phyloP scores from a whole-genome alignment of 53 echinoderm and acorn worm genomes.

The Henricia sp. region DNA sequence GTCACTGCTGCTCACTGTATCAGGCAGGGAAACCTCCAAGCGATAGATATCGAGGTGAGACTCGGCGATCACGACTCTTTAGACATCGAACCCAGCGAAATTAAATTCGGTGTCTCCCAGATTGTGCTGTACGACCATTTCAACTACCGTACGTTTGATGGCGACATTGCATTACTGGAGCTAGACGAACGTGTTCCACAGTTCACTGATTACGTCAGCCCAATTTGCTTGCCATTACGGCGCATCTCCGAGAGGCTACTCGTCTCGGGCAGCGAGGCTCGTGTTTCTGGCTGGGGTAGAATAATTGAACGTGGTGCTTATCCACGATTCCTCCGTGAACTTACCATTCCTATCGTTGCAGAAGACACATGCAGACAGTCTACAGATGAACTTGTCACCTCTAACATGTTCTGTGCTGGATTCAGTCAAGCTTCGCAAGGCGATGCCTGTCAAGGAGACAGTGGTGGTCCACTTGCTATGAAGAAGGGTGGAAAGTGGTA shows the following conservation, averaged over 20 bases:
- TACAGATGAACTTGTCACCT: constrained; percentile 48
- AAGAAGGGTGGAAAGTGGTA: constrained; percentile 67
- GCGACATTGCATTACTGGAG: constrained; percentile 81
- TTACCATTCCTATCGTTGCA: constrained; percentile 69
- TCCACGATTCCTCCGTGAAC: constrained; percentile 74
- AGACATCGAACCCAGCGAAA: constrained; percentile 62
- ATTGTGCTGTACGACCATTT: constrained; percentile 60
- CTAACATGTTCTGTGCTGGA: constrained; percentile 95
- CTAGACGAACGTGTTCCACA: constrained; percentile 45
- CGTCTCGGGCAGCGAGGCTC: constrained; percentile 45
- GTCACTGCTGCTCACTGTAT: constrained; percentile 85
- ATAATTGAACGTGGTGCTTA: constrained; percentile 70
- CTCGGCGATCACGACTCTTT: constrained; percentile 82
- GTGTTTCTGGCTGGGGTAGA: constrained; percentile 79
- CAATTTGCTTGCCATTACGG: constrained; percentile 78
- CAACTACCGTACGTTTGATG: constrained; percentile 56
- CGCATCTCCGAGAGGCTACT: constrained; percentile 35
- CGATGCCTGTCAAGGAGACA: constrained; percentile 91
- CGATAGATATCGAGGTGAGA: constrained; percentile 49
- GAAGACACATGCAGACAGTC: constrained; percentile 58
- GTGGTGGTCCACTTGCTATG: constrained; percentile 87
- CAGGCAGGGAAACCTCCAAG: neutral
- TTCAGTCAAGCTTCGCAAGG: constrained; percentile 58
- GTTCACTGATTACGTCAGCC: constrained; percentile 78
- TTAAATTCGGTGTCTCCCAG: constrained; percentile 27